Conservation (phyloP, 2,888 invertebrate genomes). For the Apomyelois bistriatella region DNA sequence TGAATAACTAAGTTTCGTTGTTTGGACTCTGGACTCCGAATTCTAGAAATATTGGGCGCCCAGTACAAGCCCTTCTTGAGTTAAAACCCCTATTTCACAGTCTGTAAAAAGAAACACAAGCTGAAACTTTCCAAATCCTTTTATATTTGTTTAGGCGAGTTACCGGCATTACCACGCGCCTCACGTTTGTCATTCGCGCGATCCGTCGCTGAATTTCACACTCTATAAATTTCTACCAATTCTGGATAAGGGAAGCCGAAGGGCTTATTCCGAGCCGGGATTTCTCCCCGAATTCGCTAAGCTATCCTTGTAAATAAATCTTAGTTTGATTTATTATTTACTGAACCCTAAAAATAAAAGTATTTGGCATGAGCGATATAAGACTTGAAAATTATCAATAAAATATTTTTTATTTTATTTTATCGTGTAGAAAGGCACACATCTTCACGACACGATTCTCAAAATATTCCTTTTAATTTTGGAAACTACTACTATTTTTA, state of each 20-base stretch:
- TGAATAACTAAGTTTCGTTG: too few species aligned
- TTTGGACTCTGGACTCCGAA: too few species aligned
- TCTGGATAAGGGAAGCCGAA: conserved; percentile 48
- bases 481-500: too few species aligned
- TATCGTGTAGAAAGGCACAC: too few species aligned
- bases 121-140: background rate
- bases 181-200: conserved; percentile 68
- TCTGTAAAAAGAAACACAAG: background rate
- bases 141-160: conserved; percentile 19
- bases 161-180: conserved; percentile 32
- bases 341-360: background rate
- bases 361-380: too few species aligned
- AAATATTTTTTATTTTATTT: too few species aligned
- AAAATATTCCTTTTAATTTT: too few species aligned
- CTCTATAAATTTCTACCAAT: conserved; percentile 65
- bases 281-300: conserved; percentile 33
- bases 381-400: too few species aligned
- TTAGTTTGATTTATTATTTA: conserved; percentile 27
- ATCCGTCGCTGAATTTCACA: conserved; percentile 63
- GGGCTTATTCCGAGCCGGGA: conserved; percentile 37
- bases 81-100: background rate
- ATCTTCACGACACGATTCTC: too few species aligned
- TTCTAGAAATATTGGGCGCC: too few species aligned
- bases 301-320: conserved; percentile 33
- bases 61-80: too few species aligned